Base-by-base conservation (phyloP, 2,797 vertebrate genomes). In the Peromyscus melanophrys region DNA sequence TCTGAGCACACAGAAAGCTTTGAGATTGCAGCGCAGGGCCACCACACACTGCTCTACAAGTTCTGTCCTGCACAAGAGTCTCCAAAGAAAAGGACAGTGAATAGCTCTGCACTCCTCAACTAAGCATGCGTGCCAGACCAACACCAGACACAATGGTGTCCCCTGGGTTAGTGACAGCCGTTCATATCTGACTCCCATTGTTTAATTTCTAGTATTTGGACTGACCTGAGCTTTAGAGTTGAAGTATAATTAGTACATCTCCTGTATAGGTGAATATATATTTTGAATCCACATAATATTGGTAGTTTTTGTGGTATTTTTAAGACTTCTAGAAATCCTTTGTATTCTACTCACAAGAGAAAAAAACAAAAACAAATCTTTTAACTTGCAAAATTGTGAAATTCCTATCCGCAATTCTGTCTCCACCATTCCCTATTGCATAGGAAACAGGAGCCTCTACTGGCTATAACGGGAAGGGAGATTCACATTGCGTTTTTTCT, bases 161-260 rank as follows among this genome's bases (percentile, higher is more conserved):
- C 63, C 21, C 27, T 3, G 0, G 17, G 46, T 25, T 81, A 73
- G 12, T 17, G 65, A 25, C 2, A 19, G 34, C 77, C 19, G 27
- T 49, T 21, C 73, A 25, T 25, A 77, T 13, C 67, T 84, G 8
- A 76, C 75, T 78, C 31, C 25, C 19, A 57, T 63, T 63, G 49
- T 52, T 90, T 63, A 23, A 61, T 80, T 82, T 78, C 40, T 40
- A 40, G 21, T 49, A 78, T 83, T 67, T 87, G 31, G 29, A 57
- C 25, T 49, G 63, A 63, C 71, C 17, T 75, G 40, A 78, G 13
- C 89, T 81, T 96, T 92, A 80, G 82, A 43, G 49, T 88, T 75
- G 84, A 87, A 4, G 37, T 61, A 46, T 1, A 87, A 19, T 75
- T 76, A 63, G 27, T 25, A 57, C 25, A 59, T 84, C 8, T 59